These are phyloP conservation scores for Rotaria sp. DNA, from an alignment of 2,888 invertebrate genomes.

Conservation along the genomic window DNA sequence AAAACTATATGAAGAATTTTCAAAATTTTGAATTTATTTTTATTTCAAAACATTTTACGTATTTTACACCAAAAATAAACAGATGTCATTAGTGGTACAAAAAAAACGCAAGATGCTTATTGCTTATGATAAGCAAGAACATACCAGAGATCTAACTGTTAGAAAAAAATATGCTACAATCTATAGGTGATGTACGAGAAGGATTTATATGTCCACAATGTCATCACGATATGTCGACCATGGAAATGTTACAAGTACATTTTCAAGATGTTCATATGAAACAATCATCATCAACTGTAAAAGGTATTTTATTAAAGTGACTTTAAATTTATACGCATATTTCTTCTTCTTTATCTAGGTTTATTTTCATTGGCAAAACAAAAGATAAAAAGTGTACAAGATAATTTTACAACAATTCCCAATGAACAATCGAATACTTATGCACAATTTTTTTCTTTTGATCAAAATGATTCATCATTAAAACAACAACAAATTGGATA, in stretches of 20 bases:
- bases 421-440: background rate
- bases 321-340: too few species aligned
- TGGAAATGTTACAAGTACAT: conserved; percentile 36
- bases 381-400: background rate
- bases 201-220: conserved; percentile 40
- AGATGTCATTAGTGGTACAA: background rate
- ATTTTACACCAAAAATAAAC: too few species aligned
- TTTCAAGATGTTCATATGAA: conserved; percentile 38
- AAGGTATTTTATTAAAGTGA: background rate
- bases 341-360: background rate
- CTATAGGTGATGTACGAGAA: background rate
- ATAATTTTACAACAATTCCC: background rate
- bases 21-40: background rate
- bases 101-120: too few species aligned
- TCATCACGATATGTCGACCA: conserved; percentile 37
- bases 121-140: background rate
- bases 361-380: conserved; percentile 2
- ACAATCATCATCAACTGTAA: background rate
- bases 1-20: background rate
- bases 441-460: background rate
- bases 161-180: background rate
- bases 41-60: background rate
- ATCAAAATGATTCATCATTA: background rate
- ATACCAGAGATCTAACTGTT: background rate
- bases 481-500: background rate